Percentiles rank a stretch among this genome's conserved stretches.
Evolutionary conservation across 2,113 vertebrate species (phyloP).

Genomic region (Pardalotus punctatus): DNA sequence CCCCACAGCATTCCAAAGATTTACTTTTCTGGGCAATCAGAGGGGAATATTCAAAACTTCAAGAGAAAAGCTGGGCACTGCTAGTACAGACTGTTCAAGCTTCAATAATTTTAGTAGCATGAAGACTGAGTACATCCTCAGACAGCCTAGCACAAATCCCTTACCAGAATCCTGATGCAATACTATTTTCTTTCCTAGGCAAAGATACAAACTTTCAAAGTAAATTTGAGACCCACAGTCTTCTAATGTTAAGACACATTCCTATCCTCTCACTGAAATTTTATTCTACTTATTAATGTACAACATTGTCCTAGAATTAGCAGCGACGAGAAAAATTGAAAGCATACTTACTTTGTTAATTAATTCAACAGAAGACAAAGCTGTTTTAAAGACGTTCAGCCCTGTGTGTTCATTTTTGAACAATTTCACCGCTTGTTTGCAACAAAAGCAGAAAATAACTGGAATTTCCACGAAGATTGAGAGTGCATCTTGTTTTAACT

Average conservation of each 20-base stretch:
- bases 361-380: not conserved
- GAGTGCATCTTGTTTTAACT: not conserved
- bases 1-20: not conserved
- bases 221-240: not conserved
- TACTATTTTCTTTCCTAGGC: not conserved
- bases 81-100: not conserved
- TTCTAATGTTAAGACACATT: not conserved
- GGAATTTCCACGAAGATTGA: not conserved
- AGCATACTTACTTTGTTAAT: slow-evolving; percentile 9
- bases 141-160: not conserved
- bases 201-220: not conserved
- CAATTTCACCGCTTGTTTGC: not conserved
- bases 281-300: not conserved
- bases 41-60: not conserved
- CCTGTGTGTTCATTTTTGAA: not conserved
- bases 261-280: not conserved
- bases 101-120: not conserved
- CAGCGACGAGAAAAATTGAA: not conserved
- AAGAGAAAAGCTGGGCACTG: not conserved
- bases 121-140: not conserved
- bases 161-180: not conserved
- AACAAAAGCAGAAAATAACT: not conserved
- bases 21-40: not conserved
- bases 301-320: not conserved
- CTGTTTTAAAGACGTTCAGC: not conserved